Conservation (phyloP, 2,113 vertebrate species). For the Trogon surrucura region DNA sequence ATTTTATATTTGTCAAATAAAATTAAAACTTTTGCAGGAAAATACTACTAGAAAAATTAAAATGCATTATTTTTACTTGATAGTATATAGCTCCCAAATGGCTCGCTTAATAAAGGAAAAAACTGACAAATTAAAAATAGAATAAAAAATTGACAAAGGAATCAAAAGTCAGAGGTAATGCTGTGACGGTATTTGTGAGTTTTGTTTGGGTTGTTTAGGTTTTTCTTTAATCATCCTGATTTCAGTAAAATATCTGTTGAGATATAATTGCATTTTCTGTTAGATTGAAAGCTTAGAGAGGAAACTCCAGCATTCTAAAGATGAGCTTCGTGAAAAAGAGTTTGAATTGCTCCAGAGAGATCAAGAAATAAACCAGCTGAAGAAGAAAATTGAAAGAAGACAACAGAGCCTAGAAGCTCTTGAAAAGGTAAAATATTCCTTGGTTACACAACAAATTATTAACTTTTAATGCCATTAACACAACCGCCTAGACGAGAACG, state of each 20-base stretch:
- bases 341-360: slow-evolving; percentile 77
- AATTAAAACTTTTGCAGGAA: not conserved
- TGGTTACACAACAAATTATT: not conserved
- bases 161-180: not conserved
- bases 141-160: not conserved
- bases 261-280: not conserved
- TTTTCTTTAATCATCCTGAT: not conserved
- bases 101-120: not conserved
- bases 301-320: slow-evolving; percentile 74
- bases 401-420: slow-evolving; percentile 49
- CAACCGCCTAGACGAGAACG: not conserved
- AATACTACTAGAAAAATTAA: not conserved
- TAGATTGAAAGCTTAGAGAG: slow-evolving; percentile 76
- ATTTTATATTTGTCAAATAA: not conserved
- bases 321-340: slow-evolving; percentile 76
- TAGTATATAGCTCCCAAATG: not conserved
- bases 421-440: slow-evolving; percentile 71
- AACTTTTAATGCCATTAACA: not conserved
- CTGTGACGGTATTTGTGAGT: not conserved
- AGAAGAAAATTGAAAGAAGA: slow-evolving; percentile 74
- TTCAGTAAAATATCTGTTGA: not conserved
- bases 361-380: slow-evolving; percentile 78
- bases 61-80: not conserved
- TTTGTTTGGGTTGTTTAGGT: not conserved
- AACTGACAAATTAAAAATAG: not conserved